Base-by-base conservation (phyloP, 2,113 vertebrate genomes). In the Vulpes vulpes region DNA sequence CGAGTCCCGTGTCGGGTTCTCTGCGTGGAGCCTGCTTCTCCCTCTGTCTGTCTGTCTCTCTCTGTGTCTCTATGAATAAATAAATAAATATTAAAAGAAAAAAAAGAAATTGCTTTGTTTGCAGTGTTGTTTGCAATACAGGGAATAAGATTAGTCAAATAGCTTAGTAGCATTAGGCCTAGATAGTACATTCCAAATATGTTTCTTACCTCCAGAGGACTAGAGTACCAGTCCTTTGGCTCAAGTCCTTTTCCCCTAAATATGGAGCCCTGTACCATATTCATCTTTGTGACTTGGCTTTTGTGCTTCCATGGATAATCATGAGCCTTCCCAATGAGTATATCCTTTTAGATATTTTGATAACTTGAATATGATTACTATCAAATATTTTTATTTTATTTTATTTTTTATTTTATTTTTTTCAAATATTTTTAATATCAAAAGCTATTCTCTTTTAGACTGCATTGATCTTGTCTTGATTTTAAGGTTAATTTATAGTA, bases 401-500 rank as follows among this genome's bases (percentile, higher is more conserved):
- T 35, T 35, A 35, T 35, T 35, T 35, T 35, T 35, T 35, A 35
- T 2, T 35, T 35, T 35, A n/a, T n/a, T n/a, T 35, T 35, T 35
- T 35, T 35, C 35, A 35, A 35, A 35, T 35, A 35, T 35, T 35
- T 35, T 88, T 97, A 69, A 62, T n/a, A 76, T 38, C 51, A 89
- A 91, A 97, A 76, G 27, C 6, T 65, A 25, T 59, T 74, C 65
- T 76, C 59, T 91, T 38, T 10, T 49, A 85, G 43, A 51, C 6
- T 64, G 4, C 92, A 25, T 55, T 71, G 25, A 80, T 92, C 53
- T 95, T 95, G 23, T 80, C 23, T 81, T 93, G 38, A 87, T 95
- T 93, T 93, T 92, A 94, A 85, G 49, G 80, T 96, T 92, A 88
- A 88, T 30, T 87, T 20, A 38, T 73, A 80, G 25, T 64, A 65